These are phyloP conservation scores for Choloepus hoffmanni DNA, from an alignment of 2,113 vertebrate species.

Conservation along the genomic window DNA sequence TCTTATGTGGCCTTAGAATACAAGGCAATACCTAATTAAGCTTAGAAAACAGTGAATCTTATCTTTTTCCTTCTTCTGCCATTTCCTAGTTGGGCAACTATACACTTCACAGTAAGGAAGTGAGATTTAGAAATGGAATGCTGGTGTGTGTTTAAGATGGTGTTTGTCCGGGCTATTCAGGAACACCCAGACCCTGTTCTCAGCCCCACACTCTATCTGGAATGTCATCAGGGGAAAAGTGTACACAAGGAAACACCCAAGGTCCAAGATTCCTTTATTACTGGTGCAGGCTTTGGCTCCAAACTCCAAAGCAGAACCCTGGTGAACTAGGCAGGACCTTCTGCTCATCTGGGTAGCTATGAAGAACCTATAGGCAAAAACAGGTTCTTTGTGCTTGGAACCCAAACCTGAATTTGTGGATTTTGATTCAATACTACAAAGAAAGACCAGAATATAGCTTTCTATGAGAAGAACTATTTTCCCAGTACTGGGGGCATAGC, in stretches of 20 bases:
- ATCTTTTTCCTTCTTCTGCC: neutral
- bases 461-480: neutral
- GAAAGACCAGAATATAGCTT: neutral
- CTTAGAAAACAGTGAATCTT: neutral
- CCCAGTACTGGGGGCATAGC: neutral
- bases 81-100: constrained; percentile 23
- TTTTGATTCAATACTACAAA: neutral
- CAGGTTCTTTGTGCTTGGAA: neutral
- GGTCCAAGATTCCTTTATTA: neutral
- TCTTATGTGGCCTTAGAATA: neutral
- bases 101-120: neutral
- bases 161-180: neutral
- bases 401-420: neutral
- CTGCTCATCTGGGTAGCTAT: neutral
- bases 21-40: constrained; percentile 4
- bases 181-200: neutral
- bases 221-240: neutral
- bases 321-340: neutral
- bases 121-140: neutral
- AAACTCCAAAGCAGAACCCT: neutral
- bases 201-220: neutral
- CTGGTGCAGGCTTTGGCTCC: neutral
- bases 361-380: neutral
- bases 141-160: neutral
- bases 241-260: neutral